Evolutionary conservation across 2,797 vertebrate genomes (phyloP), one percentile per base, ranked within the genome.

Genomic region (Coendou prehensilis): DNA sequence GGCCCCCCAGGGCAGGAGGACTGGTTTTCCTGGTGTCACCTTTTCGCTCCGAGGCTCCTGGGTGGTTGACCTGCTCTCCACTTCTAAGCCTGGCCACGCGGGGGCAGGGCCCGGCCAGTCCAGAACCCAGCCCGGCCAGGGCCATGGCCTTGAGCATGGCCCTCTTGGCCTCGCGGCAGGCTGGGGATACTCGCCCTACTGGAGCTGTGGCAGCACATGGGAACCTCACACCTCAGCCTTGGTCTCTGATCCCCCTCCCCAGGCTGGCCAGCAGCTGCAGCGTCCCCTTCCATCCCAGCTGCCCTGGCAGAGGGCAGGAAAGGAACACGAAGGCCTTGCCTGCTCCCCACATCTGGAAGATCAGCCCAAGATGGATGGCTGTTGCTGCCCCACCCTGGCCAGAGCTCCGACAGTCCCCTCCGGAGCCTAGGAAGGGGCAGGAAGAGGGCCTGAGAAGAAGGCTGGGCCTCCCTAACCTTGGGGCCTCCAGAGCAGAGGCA

Each of bases 61-160:
- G 2, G 11, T 2, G 63, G 73, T 59, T 81, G 89, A 50, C 87
- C 76, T 5, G 76, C 56, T 79, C 89, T 93, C 87, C 3, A 88
- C 91, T 97, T 97, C 95, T 97, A 92, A 87, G 92, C 94, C 96
- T 90, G 97, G 87, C 97, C 98, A 97, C 95, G 96, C 0, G 97
- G 96, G 96, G 97, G 96, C 97, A 97, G 97, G 97, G 96, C 97
- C 97, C 28, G 81, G 96, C 84, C 80, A 93, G 96, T 69, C 82
- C 91, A 91, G 78, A 84, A 71, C 90, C 23, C 54, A 87, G 47
- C 22, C 64, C 2, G 5, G 69, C n/a, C 86, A 54, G 73, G 88
- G 71, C 94, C 95, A 0, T 69, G 93, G 97, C 91, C 91, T 87
- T 96, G 91, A 69, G 87, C 71, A 69, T 0, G 0, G 79, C 56